Evolutionary conservation across 2,888 invertebrate species (phyloP), one percentile per base, ranked within the genome.

Genomic region (Byasa hedistus): DNA sequence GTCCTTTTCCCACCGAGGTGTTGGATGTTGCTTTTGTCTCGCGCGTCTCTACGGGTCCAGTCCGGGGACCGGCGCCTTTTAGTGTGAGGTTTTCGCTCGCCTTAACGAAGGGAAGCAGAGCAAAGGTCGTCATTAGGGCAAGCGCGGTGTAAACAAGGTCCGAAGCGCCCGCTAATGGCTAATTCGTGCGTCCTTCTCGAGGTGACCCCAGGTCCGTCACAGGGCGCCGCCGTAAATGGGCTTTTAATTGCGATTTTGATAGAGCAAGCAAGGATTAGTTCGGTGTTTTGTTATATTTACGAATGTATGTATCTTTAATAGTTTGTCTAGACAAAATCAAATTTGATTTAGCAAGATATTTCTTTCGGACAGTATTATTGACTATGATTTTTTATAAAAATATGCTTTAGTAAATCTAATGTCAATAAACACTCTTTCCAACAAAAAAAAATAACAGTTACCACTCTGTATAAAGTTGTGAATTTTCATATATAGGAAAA

Each of bases 51-150:
- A 77, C 79, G 87, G 88, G 87, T 87, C 85, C 87, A 84, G 84
- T 80, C 79, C 81, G 82, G 89, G 85, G 87, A 84, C 81, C 81
- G 79, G 80, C 87, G 90, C 88, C 91, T 91, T 91, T 91, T 91
- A 91, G 91, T 90, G 91, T 85, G 91, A 90, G 91, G 89, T 90
- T 91, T 91, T 90, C 89, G 85, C 87, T 87, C 87, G 90, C 90
- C 89, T 91, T 92, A 92, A 92, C 91, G 92, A 91, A 92, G 92
- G 92, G 92, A 91, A 91, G 86, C 89, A 83, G 87, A 86, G 91
- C 89, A 92, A 89, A 92, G 91, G 92, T 92, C 92, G 91, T 91
- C 91, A 92, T 92, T 92, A 92, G 91, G 91, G 89, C 92, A 91
- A 91, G 89, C 89, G 89, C 83, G 91, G 91, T 91, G 91, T 91